Evolutionary conservation across 1,140 invertebrate species (phyloP).

Genomic region (Rhopalosiphum padi): DNA sequence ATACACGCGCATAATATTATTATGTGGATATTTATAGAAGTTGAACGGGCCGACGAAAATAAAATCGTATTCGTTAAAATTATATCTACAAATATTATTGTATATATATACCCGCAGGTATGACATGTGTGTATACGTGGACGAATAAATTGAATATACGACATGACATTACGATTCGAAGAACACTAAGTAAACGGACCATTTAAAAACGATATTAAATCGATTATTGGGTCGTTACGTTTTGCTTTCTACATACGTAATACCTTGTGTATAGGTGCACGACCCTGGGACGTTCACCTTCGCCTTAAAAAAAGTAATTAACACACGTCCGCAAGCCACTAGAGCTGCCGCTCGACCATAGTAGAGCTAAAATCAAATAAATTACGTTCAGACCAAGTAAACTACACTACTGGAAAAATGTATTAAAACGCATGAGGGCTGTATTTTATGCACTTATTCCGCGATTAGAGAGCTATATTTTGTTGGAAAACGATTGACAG

Average conservation of each 20-base stretch:
- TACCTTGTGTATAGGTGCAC: not conserved
- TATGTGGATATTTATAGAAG: not conserved
- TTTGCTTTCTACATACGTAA: not conserved
- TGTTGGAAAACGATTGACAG: not conserved
- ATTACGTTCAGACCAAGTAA: not conserved
- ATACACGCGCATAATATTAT: not conserved
- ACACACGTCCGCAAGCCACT: not conserved
- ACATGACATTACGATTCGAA: not conserved
- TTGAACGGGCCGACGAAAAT: not conserved
- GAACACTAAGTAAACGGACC: not conserved
- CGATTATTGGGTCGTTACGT: constrained; percentile 34
- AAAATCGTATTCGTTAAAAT: not conserved
- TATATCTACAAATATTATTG: not conserved
- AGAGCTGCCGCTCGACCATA: too few species aligned
- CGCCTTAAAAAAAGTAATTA: constrained; percentile 2
- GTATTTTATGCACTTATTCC: not conserved
- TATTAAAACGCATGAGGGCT: not conserved
- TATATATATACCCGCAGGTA: not conserved
- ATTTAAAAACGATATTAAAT: constrained; percentile 48
- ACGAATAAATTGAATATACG: not conserved
- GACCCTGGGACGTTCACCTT: constrained; percentile 9
- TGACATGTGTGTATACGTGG: not conserved
- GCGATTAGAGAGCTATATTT: not conserved
- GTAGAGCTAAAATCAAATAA: not conserved
- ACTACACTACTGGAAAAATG: not conserved